These are phyloP conservation scores for Tauraco hartlaubi DNA, from an alignment of 2,797 vertebrate species.

Conservation along the genomic window DNA sequence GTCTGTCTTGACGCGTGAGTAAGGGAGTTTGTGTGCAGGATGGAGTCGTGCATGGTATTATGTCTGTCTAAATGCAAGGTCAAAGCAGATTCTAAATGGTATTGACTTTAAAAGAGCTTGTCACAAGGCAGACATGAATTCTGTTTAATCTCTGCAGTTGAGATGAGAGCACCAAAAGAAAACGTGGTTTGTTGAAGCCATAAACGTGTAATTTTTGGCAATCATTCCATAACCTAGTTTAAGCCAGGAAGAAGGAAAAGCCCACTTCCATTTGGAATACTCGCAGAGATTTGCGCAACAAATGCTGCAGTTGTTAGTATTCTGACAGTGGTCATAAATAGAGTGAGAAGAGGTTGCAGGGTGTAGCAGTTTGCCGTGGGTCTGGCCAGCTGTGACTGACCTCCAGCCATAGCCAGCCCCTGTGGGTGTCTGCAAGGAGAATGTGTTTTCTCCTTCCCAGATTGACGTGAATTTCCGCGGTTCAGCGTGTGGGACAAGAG, in stretches of 20 bases:
- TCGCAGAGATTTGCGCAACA: neutral
- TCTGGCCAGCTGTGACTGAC: neutral
- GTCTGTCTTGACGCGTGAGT: neutral
- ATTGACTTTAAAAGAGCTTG: conserved; percentile 35
- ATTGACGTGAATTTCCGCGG: neutral
- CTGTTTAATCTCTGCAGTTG: conserved; percentile 14
- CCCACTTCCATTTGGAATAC: neutral
- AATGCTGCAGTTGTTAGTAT: neutral
- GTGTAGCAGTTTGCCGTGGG: fast-evolving
- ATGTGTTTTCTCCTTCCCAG: neutral
- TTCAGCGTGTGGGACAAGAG: neutral
- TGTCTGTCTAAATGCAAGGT: conserved; percentile 43
- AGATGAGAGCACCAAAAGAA: neutral
- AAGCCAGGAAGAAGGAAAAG: neutral
- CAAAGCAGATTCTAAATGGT: conserved; percentile 28
- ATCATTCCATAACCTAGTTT: neutral
- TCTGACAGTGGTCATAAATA: neutral
- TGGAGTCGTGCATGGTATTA: neutral
- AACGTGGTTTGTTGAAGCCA: neutral
- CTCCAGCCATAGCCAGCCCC: neutral
- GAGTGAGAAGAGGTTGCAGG: neutral
- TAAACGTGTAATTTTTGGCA: conserved; percentile 24
- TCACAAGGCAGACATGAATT: conserved; percentile 16
- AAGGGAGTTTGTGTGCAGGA: conserved; percentile 17
- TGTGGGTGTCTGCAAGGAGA: neutral